These are phyloP conservation scores for Seriola rivoliana DNA, from an alignment of 2,113 vertebrate genomes.

Conservation along the genomic window DNA sequence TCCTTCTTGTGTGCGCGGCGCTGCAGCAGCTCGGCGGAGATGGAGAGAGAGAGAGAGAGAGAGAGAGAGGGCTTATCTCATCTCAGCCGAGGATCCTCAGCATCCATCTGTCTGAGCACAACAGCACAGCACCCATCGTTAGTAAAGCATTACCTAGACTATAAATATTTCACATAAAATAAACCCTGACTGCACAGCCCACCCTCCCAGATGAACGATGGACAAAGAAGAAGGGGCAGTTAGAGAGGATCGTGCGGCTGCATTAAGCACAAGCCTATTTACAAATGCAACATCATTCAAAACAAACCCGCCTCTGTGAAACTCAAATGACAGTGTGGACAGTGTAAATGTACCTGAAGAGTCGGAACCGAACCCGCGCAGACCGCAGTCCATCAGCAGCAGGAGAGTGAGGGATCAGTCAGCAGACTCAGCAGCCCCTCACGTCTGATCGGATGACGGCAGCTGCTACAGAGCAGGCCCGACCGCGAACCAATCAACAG, in stretches of 20 bases:
- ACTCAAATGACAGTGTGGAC: neutral
- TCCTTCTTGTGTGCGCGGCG: slow-evolving; percentile 37
- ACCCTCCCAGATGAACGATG: neutral
- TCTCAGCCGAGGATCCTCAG: slow-evolving; percentile 63
- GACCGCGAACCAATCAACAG: slow-evolving; percentile 59
- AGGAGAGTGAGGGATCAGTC: slow-evolving; percentile 21
- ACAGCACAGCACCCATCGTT: slow-evolving; percentile 3
- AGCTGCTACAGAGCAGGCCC: slow-evolving; percentile 55
- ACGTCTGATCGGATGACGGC: slow-evolving; percentile 68
- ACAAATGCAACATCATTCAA: neutral
- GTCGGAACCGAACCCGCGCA: neutral
- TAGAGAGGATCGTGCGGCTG: neutral
- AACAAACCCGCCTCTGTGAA: too few species aligned
- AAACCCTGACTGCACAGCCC: neutral
- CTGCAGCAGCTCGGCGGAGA: slow-evolving; percentile 61
- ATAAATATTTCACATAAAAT: neutral
- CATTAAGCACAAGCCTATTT: neutral
- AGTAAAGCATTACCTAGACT: neutral
- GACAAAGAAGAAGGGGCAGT: neutral
- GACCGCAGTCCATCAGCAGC: slow-evolving; percentile 32
- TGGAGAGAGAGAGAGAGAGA: slow-evolving; percentile 26
- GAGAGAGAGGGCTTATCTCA: slow-evolving; percentile 66
- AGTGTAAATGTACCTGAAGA: slow-evolving; percentile 27
- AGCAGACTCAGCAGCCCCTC: slow-evolving; percentile 47
- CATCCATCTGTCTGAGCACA: slow-evolving; percentile 69